Evolutionary conservation across 1,140 invertebrate species (phyloP), one percentile per base, ranked within the genome.

Genomic region (Calephelis nemesis): DNA sequence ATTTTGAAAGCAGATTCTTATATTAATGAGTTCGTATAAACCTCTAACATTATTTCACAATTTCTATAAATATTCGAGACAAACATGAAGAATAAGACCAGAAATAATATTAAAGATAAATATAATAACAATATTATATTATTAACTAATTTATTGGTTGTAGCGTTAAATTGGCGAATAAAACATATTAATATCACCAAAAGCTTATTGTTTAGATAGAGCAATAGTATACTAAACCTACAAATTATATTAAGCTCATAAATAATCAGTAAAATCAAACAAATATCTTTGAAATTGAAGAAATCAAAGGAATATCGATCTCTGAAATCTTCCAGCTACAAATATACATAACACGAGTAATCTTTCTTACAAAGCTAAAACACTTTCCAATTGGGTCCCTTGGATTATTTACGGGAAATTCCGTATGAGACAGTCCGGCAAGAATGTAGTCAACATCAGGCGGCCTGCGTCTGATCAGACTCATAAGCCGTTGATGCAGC

Each of bases 171-270:
- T 79, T 83, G 83, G 84, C 74, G 83, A 83, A 77, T 79, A 81
- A 76, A 84, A 83, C 76, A 82, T 83, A 81, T 81, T 70, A 30
- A 77, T 79, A 83, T 85, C 82, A 84, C 82, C 76, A 78, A 77
- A 82, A 85, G 81, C 79, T 86, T 81, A 74, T 69, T 79, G 73
- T 74, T 75, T 74, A 79, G 73, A 78, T 81, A 75, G 76, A 78
- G 76, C 75, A 75, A 81, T 78, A 75, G 69, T 70, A 73, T 49
- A 72, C 68, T 75, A 79, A 72, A 77, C 68, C 78, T 81, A 81
- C 74, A 81, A 82, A 78, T 78, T 74, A 83, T 77, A 75, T 73
- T 75, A 84, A 85, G 82, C 82, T 83, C 81, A 82, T 82, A 83
- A 79, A 80, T 79, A 75, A 75, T 74, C 65, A 65, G 65, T 73